Evolutionary conservation across 2,797 vertebrate species (phyloP).

Genomic region (Tragelaphus oryx): DNA sequence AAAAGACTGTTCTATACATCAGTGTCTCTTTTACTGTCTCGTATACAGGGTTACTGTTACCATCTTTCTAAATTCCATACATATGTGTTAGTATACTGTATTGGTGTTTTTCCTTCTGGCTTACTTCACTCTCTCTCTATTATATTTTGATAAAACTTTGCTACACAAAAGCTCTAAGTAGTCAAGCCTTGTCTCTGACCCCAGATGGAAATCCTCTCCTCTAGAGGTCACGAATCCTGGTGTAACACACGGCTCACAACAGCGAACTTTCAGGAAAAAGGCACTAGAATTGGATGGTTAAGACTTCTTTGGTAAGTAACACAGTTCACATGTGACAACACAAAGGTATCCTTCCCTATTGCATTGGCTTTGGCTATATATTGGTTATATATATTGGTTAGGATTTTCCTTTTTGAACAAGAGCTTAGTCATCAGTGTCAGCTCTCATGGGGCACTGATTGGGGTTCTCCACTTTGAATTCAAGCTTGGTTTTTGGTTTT

Average conservation of each 20-base stretch:
- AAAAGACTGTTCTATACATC: too few species aligned
- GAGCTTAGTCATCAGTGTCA: background rate
- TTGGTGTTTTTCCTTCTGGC: too few species aligned
- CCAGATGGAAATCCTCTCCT: background rate
- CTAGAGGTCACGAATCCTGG: background rate
- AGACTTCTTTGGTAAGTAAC: background rate
- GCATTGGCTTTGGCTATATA: background rate
- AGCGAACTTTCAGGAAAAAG: background rate
- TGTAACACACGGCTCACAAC: background rate
- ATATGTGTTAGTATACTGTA: too few species aligned
- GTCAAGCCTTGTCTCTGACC: background rate
- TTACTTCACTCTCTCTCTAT: background rate
- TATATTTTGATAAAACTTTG: background rate
- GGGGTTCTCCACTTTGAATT: background rate
- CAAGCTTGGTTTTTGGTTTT: background rate
- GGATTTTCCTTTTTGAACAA: background rate
- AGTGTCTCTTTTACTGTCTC: too few species aligned
- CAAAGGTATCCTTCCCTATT: background rate
- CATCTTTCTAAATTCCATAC: too few species aligned
- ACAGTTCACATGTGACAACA: background rate
- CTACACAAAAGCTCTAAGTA: background rate
- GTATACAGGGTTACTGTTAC: too few species aligned
- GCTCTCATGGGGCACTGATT: background rate
- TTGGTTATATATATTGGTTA: background rate
- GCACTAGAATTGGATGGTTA: background rate